Evolutionary conservation across 1,140 invertebrate species (phyloP).

Genomic region (Helicoverpa zea): DNA sequence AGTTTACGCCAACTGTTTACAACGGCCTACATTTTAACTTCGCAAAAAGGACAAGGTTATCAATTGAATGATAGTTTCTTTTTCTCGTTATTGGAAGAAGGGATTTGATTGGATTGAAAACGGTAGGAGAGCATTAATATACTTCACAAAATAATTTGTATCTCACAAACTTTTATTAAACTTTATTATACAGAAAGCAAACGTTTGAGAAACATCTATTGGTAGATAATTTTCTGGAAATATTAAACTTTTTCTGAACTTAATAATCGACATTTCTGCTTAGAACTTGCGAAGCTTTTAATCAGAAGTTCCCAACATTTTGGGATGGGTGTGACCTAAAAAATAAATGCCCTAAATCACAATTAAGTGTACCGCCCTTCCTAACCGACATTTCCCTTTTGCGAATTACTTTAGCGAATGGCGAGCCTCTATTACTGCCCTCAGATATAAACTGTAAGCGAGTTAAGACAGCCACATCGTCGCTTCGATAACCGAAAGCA

Average conservation of each 20-base stretch:
- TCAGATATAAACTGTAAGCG: conserved; percentile 24
- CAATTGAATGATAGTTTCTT: too few relatives aligned
- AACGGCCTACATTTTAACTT: background rate
- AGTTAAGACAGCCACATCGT: too few relatives aligned
- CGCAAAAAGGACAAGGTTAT: background rate
- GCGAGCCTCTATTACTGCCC: background rate
- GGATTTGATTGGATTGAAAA: too few relatives aligned
- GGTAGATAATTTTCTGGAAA: too few relatives aligned
- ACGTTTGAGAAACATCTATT: too few relatives aligned
- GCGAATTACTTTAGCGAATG: conserved; percentile 48
- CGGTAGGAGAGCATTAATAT: too few relatives aligned
- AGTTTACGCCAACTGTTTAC: background rate
- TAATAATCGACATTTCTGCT: background rate
- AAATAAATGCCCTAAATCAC: conserved; percentile 28
- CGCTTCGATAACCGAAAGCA: too few relatives aligned
- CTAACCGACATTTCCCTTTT: conserved; percentile 52
- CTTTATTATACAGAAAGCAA: too few relatives aligned
- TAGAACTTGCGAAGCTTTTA: background rate
- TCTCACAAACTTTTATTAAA: too few relatives aligned
- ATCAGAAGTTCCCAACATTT: background rate
- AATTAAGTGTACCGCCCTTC: conserved; percentile 49
- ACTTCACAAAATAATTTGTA: too few relatives aligned
- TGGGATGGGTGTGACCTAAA: conserved; percentile 1
- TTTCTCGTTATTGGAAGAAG: too few relatives aligned
- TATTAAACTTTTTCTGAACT: background rate